phyloP scores from a whole-genome alignment of 2,888 invertebrate species.

The Sminthurinus aureus region DNA sequence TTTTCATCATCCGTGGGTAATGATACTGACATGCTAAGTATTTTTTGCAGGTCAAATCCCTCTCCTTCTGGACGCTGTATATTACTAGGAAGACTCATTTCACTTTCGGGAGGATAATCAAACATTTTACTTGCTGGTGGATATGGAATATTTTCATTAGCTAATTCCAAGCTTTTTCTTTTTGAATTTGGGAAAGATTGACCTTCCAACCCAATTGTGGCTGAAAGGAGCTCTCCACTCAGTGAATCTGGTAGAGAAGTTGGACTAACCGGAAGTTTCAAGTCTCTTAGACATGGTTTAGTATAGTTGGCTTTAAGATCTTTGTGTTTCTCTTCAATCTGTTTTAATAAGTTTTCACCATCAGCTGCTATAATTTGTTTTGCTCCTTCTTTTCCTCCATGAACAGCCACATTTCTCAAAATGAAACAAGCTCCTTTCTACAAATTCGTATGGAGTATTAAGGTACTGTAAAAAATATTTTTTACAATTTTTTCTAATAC shows the following conservation, averaged over 20 bases:
- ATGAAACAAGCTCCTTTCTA: slow-evolving; percentile 54
- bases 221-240: neutral
- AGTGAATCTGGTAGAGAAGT: neutral
- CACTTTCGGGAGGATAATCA: slow-evolving; percentile 3
- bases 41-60: too few relatives aligned
- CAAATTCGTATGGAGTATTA: neutral
- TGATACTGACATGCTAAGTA: too few relatives aligned
- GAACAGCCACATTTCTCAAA: slow-evolving; percentile 49
- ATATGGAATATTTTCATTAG: neutral
- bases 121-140: neutral
- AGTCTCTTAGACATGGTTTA: slow-evolving; percentile 46
- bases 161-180: neutral
- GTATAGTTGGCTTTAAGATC: slow-evolving; percentile 51
- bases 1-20: too few relatives aligned
- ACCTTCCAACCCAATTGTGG: neutral
- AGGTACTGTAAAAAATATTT: neutral
- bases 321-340: slow-evolving; percentile 40
- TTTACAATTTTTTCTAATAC: neutral
- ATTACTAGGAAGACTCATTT: neutral
- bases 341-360: slow-evolving; percentile 43
- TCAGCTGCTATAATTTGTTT: slow-evolving; percentile 41
- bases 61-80: neutral
- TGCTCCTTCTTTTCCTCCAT: slow-evolving; percentile 44
- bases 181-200: neutral
- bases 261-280: slow-evolving; percentile 31